Evolutionary conservation across 1,140 invertebrate genomes (phyloP), one percentile per base, ranked within the genome.

Genomic region (Trypoxylus dichotomus): DNA sequence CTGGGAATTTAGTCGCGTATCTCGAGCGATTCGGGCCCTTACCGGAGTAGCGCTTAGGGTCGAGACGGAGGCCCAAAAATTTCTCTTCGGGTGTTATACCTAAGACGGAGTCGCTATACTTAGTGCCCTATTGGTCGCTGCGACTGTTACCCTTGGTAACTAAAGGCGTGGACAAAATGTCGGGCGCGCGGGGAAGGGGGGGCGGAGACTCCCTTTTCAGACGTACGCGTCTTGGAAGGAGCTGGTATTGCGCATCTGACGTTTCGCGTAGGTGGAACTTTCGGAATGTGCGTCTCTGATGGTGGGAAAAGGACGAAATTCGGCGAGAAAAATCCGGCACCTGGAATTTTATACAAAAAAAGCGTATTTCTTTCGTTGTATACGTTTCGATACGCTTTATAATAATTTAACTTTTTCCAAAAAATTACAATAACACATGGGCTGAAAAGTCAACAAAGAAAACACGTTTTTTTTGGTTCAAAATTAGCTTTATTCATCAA

Each of bases 41-140:
- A 82, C 21, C 32, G 47, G 75, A 21, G 32, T n/a, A 15, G 15
- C 13, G 29, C n/a, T 47, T 74, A 74, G 15, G 29, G 72, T n/a
- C 6, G 2, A 24, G 11, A 5, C 13, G 13, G 5, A 0, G 29
- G 29, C 10, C 13, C 0, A 41, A 74, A 41, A 74, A 42, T 41
- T 74, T 19, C 72, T 24, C 29, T 21, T 42, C 29, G 72, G 72
- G 72, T 41, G 32, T 54, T 71, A 68, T 74, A 74, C 77, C 75
- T 71, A 74, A 74, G 72, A 74, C 72, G 42, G 25, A 15, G 81
- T 37, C 75, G 79, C 43, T 81, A 82, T 81, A 81, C 82, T 82
- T 81, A 82, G 19, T 81, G 75, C 82, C 79, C 79, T 79, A 83
- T 83, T 83, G 82, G 82, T 82, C 79, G 79, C 74, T 78, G 76